These are phyloP conservation scores for Formicarius rufipectus DNA, from an alignment of 2,113 vertebrate genomes.

Conservation along the genomic window DNA sequence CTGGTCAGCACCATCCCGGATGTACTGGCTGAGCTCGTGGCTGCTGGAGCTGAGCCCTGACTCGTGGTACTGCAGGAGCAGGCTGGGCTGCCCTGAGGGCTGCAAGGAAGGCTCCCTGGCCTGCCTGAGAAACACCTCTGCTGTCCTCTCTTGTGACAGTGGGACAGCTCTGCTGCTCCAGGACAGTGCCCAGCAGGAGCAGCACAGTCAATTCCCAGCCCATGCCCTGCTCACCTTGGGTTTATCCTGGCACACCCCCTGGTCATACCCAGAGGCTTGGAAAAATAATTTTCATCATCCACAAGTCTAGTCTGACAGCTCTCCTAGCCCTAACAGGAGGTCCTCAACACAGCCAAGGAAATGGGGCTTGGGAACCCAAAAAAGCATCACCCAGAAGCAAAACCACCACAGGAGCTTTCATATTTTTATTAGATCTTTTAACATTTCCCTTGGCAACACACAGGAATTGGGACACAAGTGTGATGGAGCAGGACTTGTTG, in stretches of 20 bases:
- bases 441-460: not conserved
- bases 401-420: not conserved
- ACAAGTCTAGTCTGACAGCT: not conserved
- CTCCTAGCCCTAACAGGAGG: not conserved
- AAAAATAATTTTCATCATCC: not conserved
- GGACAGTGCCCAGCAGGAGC: not conserved
- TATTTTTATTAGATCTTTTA: not conserved
- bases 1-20: slow-evolving; percentile 53
- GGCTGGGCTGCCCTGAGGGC: slow-evolving; percentile 54
- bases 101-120: no score
- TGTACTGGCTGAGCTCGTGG: slow-evolving; percentile 89
- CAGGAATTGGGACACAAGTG: not conserved
- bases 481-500: not conserved
- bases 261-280: not conserved
- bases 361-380: not conserved
- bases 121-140: not conserved
- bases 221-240: not conserved
- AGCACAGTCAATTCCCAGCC: not conserved
- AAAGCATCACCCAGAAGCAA: not conserved
- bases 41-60: slow-evolving; percentile 88
- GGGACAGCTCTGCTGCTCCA: not conserved
- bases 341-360: not conserved
- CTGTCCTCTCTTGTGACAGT: not conserved
- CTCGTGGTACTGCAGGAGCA: slow-evolving; percentile 78
- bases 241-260: not conserved